Conservation (phyloP, 1,140 invertebrate species). For the Amyelois transitella region DNA sequence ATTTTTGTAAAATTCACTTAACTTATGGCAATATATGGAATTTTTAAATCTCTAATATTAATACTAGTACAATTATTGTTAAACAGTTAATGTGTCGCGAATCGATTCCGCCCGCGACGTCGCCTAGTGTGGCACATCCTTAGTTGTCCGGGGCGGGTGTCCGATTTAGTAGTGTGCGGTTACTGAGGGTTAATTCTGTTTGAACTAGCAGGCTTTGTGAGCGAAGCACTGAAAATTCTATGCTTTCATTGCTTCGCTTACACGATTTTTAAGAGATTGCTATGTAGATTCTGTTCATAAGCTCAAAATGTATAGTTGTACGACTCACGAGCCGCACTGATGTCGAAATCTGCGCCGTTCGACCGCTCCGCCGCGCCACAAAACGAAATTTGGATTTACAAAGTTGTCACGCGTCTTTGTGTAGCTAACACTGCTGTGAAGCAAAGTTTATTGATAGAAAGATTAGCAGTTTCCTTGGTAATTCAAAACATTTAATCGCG, state of each 20-base stretch:
- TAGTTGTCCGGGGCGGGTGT: not conserved
- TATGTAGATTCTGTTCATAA: not conserved
- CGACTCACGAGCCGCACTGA: slow-evolving; percentile 29
- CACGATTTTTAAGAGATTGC: not conserved
- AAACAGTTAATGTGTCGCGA: slow-evolving; percentile 20
- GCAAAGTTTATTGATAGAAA: no score
- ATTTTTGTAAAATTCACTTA: slow-evolving; percentile 71
- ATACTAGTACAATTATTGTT: slow-evolving; percentile 68
- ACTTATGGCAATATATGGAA: slow-evolving; percentile 67
- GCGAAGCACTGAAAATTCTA: not conserved
- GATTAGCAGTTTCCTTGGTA: no score
- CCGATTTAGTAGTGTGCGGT: not conserved
- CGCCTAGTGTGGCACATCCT: not conserved
- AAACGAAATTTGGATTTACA: not conserved
- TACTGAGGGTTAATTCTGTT: not conserved
- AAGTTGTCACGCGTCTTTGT: no score
- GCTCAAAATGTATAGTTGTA: slow-evolving; percentile 24
- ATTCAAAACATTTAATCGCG: not conserved
- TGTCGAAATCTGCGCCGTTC: not conserved
- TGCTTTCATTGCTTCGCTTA: not conserved
- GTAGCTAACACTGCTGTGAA: no score
- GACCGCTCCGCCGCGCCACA: not conserved
- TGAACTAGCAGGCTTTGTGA: not conserved
- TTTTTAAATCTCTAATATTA: slow-evolving; percentile 61
- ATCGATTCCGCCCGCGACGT: not conserved